phyloP scores from a whole-genome alignment of 2,113 vertebrate species.

The Strix uralensis region DNA sequence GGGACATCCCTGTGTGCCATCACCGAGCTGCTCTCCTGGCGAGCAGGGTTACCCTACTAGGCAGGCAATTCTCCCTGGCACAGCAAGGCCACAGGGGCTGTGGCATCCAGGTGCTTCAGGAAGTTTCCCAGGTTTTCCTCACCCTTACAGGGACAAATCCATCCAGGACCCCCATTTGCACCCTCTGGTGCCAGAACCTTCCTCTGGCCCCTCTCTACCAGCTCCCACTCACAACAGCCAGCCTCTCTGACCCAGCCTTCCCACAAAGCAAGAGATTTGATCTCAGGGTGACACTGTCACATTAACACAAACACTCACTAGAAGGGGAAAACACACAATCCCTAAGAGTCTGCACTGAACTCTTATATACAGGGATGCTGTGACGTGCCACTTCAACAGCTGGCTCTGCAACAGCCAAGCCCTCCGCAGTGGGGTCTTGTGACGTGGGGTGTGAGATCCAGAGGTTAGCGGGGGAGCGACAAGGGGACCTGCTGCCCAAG shows the following conservation, averaged over 20 bases:
- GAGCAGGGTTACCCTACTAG: background rate
- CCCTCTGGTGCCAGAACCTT: background rate
- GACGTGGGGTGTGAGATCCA: background rate
- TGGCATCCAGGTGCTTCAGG: background rate
- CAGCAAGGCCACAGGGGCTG: background rate
- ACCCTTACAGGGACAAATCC: background rate
- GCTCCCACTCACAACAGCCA: background rate
- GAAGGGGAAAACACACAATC: too few species aligned
- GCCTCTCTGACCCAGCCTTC: background rate
- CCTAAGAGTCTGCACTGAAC: background rate
- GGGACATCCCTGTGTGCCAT: background rate
- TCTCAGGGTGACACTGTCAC: background rate
- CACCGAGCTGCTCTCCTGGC: background rate
- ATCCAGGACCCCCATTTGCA: background rate
- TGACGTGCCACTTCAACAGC: background rate
- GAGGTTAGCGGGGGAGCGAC: accelerated
- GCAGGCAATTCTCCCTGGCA: background rate
- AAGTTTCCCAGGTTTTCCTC: background rate
- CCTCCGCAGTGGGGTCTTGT: background rate
- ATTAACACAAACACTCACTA: background rate
- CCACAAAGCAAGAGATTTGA: background rate
- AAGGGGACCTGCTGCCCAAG: background rate
- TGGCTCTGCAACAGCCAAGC: background rate
- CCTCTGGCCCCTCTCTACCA: background rate
- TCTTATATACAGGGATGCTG: background rate